These are phyloP conservation scores for Aelia acuminata DNA, from an alignment of 2,888 invertebrate genomes.

Conservation along the genomic window DNA sequence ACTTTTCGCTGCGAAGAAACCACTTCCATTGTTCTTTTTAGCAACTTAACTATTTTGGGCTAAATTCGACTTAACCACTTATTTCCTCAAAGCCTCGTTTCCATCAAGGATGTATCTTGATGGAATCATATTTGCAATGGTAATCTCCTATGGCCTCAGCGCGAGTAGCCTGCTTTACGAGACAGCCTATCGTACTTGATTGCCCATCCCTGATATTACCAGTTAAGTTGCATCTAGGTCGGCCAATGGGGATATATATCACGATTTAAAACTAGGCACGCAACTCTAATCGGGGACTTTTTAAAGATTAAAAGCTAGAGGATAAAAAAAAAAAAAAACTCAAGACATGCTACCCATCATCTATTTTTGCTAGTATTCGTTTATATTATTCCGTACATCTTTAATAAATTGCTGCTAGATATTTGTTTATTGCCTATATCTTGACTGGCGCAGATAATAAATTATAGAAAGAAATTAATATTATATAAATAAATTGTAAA, in stretches of 20 bases:
- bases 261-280: slow-evolving; percentile 2
- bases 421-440: too few species aligned
- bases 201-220: background rate
- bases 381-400: too few species aligned
- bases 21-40: too few species aligned
- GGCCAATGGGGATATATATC: background rate
- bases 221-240: slow-evolving; percentile 5
- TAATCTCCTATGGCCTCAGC: background rate
- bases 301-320: background rate
- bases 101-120: background rate
- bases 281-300: background rate
- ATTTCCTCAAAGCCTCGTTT: background rate
- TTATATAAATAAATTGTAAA: too few species aligned
- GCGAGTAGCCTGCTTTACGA: background rate
- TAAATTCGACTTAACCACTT: too few species aligned
- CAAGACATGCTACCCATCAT: background rate
- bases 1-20: too few species aligned
- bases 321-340: background rate
- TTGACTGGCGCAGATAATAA: too few species aligned
- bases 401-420: too few species aligned
- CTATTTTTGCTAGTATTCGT: too few species aligned
- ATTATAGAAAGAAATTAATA: too few species aligned
- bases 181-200: background rate
- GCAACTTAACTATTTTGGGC: too few species aligned
- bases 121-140: background rate